phyloP scores from a whole-genome alignment of 2,113 vertebrate species.

The Conger conger region DNA sequence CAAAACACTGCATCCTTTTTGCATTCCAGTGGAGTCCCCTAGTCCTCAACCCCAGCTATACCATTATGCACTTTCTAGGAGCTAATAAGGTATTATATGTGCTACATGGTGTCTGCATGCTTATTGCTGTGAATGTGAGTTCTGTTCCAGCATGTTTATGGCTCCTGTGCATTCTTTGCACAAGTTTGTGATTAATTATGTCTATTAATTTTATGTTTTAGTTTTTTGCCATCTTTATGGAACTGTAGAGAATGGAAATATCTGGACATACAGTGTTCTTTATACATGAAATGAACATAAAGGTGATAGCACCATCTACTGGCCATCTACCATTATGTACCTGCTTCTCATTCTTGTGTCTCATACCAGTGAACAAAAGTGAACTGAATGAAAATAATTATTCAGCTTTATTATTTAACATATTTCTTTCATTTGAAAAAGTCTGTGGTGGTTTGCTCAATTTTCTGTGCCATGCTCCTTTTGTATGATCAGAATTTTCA shows the following conservation, averaged over 20 bases:
- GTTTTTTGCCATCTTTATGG: background rate
- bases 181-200: background rate
- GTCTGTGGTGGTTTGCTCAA: background rate
- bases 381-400: background rate
- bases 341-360: background rate
- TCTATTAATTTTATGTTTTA: background rate
- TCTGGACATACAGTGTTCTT: background rate
- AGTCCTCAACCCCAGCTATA: slow-evolving; percentile 99
- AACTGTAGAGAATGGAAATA: background rate
- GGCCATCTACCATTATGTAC: slow-evolving; percentile 28
- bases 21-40: slow-evolving; percentile 95
- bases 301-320: slow-evolving; percentile 54
- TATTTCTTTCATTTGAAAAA: background rate
- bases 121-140: slow-evolving; percentile 25
- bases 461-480: background rate
- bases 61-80: slow-evolving; percentile 98
- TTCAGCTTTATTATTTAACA: background rate
- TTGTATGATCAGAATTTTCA: background rate
- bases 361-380: background rate
- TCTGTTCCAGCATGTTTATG: background rate
- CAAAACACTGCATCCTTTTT: slow-evolving; percentile 58
- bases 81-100: slow-evolving; percentile 89
- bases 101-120: slow-evolving; percentile 74
- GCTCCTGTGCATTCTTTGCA: background rate
- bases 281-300: slow-evolving; percentile 24